Percentiles rank a stretch among this genome's conserved stretches.
phyloP scores from a whole-genome alignment of 2,888 invertebrate species.

The Papilio elwesi region DNA sequence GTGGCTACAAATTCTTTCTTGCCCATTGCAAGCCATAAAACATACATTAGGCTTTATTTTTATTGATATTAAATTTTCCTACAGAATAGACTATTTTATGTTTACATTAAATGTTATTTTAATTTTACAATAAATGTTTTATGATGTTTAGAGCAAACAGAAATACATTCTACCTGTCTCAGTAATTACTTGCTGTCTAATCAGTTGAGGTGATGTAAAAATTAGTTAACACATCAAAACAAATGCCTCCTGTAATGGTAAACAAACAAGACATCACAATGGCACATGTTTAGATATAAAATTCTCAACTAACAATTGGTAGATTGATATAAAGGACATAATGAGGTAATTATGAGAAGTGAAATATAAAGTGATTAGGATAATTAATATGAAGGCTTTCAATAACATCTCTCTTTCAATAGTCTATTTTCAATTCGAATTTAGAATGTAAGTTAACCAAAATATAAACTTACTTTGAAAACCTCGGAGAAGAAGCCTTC shows the following conservation, averaged over 20 bases:
- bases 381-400: slow-evolving; percentile 27
- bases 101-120: too few species aligned
- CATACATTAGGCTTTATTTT: too few species aligned
- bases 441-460: background rate
- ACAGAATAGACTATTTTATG: too few species aligned
- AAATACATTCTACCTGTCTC: background rate
- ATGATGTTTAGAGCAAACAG: background rate
- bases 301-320: slow-evolving; percentile 27
- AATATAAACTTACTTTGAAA: slow-evolving; percentile 91
- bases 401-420: slow-evolving; percentile 33
- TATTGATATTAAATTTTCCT: too few species aligned
- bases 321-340: slow-evolving; percentile 10
- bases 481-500: slow-evolving; percentile 99
- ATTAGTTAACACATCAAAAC: slow-evolving; percentile 17
- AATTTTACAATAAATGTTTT: background rate
- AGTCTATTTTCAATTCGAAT: slow-evolving; percentile 10
- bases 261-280: slow-evolving; percentile 12
- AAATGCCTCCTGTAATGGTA: slow-evolving; percentile 12
- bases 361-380: slow-evolving; percentile 7
- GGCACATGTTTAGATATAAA: slow-evolving; percentile 22
- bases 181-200: background rate
- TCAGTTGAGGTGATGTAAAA: slow-evolving; percentile 21
- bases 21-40: too few species aligned
- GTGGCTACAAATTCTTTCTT: too few species aligned
- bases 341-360: slow-evolving; percentile 19